Evolutionary conservation across 1,140 invertebrate genomes (phyloP).

Genomic region (Lepidostoma basale): DNA sequence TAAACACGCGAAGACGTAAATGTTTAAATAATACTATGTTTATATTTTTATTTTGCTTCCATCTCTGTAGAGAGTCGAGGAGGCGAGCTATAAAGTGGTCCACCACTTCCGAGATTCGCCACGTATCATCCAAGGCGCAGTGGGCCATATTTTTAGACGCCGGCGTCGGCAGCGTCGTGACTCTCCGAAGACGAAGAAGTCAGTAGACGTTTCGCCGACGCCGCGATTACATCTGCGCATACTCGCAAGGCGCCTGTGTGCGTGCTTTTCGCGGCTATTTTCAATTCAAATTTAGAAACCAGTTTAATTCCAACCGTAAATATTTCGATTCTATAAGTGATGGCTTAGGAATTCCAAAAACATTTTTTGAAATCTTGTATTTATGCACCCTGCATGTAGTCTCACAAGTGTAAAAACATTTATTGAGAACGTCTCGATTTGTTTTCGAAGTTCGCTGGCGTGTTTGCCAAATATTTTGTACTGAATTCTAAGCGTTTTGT

Average conservation of each 20-base stretch:
- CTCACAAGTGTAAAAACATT: too few species aligned
- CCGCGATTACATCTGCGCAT: neutral
- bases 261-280: neutral
- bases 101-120: constrained; percentile 9
- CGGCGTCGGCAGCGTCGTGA: constrained; percentile 4
- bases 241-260: neutral
- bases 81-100: neutral
- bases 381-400: too few species aligned
- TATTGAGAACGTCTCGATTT: too few species aligned
- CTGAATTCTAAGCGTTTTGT: neutral
- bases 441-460: too few species aligned
- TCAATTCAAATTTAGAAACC: neutral
- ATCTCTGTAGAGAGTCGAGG: neutral
- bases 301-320: too few species aligned
- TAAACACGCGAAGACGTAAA: too few species aligned
- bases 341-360: too few species aligned
- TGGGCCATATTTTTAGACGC: neutral
- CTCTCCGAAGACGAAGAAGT: neutral
- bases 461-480: neutral
- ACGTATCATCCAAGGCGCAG: neutral
- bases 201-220: constrained; percentile 10
- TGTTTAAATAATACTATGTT: too few species aligned
- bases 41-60: too few species aligned
- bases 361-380: too few species aligned
- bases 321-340: too few species aligned